phyloP scores from a whole-genome alignment of 2,113 vertebrate species.

The Acanthisitta chloris region DNA sequence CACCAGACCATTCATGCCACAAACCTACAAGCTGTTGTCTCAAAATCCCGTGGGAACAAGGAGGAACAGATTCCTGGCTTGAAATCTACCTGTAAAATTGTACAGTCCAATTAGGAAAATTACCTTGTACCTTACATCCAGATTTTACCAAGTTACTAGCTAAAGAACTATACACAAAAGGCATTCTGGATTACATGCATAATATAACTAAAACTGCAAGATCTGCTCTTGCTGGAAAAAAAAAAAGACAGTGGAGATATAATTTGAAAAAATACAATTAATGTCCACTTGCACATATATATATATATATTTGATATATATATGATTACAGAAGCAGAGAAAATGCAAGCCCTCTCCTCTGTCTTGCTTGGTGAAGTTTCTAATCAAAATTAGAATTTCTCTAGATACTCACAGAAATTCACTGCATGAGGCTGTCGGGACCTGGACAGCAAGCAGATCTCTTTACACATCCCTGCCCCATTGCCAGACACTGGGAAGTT shows the following conservation, averaged over 20 bases:
- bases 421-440: rapidly evolving
- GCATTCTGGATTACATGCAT: not conserved
- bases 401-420: not conserved
- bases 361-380: not conserved
- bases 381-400: not conserved
- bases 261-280: not conserved
- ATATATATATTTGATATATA: not conserved
- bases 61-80: not conserved
- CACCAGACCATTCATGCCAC: not conserved
- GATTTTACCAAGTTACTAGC: not conserved
- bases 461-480: not conserved
- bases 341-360: not conserved
- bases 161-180: not conserved
- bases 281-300: not conserved
- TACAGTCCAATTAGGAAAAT: not conserved
- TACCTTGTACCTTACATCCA: not conserved
- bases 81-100: not conserved
- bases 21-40: not conserved
- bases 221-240: not conserved
- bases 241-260: rapidly evolving
- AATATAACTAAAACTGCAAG: not conserved
- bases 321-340: not conserved
- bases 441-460: not conserved
- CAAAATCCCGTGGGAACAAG: not conserved
- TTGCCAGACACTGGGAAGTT: not conserved